Base-by-base conservation (phyloP, 2,888 invertebrate species). In the Xestobium rufovillosum region DNA sequence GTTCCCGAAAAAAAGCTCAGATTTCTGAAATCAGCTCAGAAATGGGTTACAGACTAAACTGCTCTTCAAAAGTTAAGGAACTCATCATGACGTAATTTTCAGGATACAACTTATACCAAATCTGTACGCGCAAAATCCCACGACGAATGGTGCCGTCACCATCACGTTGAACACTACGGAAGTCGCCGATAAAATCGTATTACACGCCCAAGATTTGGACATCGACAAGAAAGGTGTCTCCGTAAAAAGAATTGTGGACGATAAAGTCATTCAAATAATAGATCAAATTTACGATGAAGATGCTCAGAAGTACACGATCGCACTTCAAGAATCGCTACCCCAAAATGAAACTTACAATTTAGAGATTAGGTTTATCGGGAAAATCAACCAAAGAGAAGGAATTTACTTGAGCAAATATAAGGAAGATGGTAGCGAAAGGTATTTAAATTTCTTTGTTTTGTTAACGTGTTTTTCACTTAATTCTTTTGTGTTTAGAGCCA, bases 381-480 rank as follows among this genome's bases (percentile, higher is more conserved):
- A 65, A 41, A 56, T 80, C 15, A 70, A 71, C 14, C 69, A 72
- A 2, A 57, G 77, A 30, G 71, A 72, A 49, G 77, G 77, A 34
- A 72, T 77, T 55, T 76, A 76, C 51, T 60, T 64, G 38, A 73
- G 72, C 44, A 61, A 66, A 4, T 77, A 76, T 49, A 47, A 57
- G 13, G 57, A 64, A 46, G n/a, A 38, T 36, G 26, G 38, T 42
- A 10, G 47, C 49, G 28, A 32, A 41, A 10, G 36, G 35, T n/a
- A 50, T 43, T 52, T 55, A 42, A 40, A 32, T 14, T 25, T 26
- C 31, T 2, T 14, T 6, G 14, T 11, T 19, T 25, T 8, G 8
- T n/a, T n/a, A n/a, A n/a, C n/a, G n/a, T n/a, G n/a, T 19, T 19
- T 19, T 19, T 19, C n/a, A n/a, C n/a, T 19, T 19, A 8, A 19